Conservation (phyloP, 30 jellyfish, hydroid and myxozoan species). For the Hydractinia symbiolongicarpus region DNA sequence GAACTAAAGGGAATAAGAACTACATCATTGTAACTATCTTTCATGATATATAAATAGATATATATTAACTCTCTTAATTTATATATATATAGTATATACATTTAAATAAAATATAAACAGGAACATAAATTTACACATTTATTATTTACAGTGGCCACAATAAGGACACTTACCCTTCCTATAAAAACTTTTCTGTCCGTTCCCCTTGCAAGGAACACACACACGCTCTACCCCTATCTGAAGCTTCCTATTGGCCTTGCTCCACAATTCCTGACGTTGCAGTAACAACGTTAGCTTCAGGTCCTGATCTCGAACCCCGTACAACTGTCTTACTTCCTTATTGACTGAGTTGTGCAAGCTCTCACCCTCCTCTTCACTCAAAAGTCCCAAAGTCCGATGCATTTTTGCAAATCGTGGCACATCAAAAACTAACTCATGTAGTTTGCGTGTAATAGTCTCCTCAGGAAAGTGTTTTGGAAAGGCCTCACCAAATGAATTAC, state of each 20-base stretch:
- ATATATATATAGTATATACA: no score
- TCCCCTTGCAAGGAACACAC: not conserved
- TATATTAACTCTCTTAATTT: no score
- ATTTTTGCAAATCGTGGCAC: slow-evolving; percentile 33
- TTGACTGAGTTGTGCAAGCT: slow-evolving; percentile 38
- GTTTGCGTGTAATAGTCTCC: slow-evolving; percentile 25
- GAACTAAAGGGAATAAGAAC: no score
- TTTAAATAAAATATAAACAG: no score
- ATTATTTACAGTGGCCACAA: not conserved
- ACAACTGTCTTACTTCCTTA: slow-evolving; percentile 32
- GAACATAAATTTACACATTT: no score
- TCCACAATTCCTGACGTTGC: slow-evolving; percentile 24
- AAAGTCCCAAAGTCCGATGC: slow-evolving; percentile 22
- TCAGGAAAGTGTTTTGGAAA: slow-evolving; percentile 25
- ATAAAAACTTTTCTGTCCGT: not conserved
- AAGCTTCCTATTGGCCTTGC: slow-evolving; percentile 14
- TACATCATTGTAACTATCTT: no score
- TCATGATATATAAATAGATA: no score
- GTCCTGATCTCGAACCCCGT: slow-evolving; percentile 19
- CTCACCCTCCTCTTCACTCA: no score
- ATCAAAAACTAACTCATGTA: slow-evolving; percentile 25
- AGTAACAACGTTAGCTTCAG: slow-evolving; percentile 1
- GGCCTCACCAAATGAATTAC: slow-evolving; percentile 27
- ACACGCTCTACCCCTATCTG: not conserved
- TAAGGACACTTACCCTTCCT: not conserved